Conservation (phyloP, 2,888 invertebrate species). For the Tipula helvola region DNA sequence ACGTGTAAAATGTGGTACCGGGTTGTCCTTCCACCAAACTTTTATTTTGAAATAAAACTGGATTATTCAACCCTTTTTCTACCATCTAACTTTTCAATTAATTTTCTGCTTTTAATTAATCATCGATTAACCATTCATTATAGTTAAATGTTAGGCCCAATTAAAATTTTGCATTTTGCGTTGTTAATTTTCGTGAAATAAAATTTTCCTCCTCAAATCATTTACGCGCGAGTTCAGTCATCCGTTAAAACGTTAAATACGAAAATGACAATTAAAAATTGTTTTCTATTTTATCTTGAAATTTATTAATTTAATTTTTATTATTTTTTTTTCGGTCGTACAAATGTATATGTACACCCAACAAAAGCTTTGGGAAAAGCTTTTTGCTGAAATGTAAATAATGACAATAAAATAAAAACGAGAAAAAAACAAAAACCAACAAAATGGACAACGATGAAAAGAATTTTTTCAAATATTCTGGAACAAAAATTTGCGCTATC, state of each 20-base stretch:
- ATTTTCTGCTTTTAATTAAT: neutral
- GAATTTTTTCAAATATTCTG: neutral
- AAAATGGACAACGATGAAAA: neutral
- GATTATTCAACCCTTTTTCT: neutral
- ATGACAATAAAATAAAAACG: neutral
- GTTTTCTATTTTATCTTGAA: neutral
- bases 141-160: neutral
- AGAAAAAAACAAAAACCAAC: neutral
- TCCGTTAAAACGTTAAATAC: neutral
- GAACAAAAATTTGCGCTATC: neutral
- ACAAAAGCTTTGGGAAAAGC: neutral
- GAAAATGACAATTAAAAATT: neutral
- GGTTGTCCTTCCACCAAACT: neutral
- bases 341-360: neutral
- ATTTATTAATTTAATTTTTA: neutral
- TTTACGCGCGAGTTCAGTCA: neutral
- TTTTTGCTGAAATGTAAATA: neutral
- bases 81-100: neutral
- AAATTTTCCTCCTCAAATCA: neutral
- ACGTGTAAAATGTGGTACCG: neutral
- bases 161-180: neutral
- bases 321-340: neutral
- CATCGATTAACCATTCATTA: neutral
- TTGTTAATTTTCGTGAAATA: neutral
- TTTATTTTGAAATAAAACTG: neutral